Base-by-base conservation (phyloP, 2,113 vertebrate species). In the zebrafish (Danio rerio) region DNA sequence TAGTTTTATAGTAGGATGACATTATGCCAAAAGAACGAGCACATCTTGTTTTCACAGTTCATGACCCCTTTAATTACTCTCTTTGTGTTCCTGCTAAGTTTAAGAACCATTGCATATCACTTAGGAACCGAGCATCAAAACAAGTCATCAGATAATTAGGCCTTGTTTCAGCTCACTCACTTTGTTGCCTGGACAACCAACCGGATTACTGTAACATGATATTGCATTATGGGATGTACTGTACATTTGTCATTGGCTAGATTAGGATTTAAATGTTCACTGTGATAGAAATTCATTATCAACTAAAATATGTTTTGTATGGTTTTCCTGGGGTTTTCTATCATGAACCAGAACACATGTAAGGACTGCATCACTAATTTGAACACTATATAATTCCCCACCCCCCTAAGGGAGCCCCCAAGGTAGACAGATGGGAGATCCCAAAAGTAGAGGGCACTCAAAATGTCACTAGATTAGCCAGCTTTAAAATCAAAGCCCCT, bases 171-270 rank as follows among this genome's bases (percentile, higher is more conserved):
- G 72, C 12, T 20, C 31, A 70, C 12, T 20, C 31, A 59, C 31
- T 86, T 76, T 78, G 78, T 79, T 78, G 76, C 86, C 53, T 77
- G 12, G 66, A 5, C 31, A 69, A 76, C 82, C 83, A 86, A 83
- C 47, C 84, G 78, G 83, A 85, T 87, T 85, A 88, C 81, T 21
- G 55, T 87, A 78, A 87, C 83, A 45, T 43, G 76, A 87, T 90
- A 81, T 86, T 79, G 84, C 75, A 84, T 90, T 86, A 82, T 83
- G 74, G 82, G 80, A 87, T 89, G 80, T 81, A 70, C 53, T 74
- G 53, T 83, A 70, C 65, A 82, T 56, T 12, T 83, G 53, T 31
- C 50, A 68, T 81, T 66, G 47, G 12, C 15, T 55, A 81, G 62
- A 40, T 58, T 68, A 79, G 75, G 65, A 31, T 66, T 69, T 81